Percentiles rank a stretch among this genome's conserved stretches.
phyloP scores from a whole-genome alignment of 2,113 vertebrate genomes.

The Phoenicopterus ruber region DNA sequence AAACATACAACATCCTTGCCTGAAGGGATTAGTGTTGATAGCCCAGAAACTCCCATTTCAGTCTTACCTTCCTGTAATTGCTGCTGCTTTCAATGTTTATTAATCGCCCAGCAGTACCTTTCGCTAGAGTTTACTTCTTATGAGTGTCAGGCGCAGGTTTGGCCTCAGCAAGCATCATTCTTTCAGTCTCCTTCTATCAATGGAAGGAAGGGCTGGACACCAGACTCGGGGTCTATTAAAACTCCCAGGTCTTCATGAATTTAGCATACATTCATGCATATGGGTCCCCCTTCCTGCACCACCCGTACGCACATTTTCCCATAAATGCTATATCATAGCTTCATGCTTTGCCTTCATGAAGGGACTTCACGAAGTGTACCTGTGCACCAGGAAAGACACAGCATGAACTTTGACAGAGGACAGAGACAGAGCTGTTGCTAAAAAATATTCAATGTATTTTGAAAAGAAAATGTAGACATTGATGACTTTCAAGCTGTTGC shows the following conservation, averaged over 20 bases:
- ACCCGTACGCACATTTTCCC: no score
- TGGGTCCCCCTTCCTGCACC: no score
- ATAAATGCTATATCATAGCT: not conserved
- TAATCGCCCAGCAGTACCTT: not conserved
- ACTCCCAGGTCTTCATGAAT: not conserved
- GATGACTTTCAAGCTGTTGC: not conserved
- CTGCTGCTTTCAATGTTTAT: not conserved
- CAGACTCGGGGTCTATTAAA: accelerated
- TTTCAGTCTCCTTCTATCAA: not conserved
- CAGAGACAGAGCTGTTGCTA: not conserved
- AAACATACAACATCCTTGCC: not conserved
- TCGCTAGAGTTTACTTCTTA: not conserved
- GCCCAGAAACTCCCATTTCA: not conserved
- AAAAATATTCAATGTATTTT: not conserved
- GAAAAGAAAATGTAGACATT: not conserved
- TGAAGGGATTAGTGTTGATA: not conserved
- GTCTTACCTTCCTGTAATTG: not conserved
- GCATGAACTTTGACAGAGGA: not conserved
- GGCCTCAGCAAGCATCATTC: not conserved
- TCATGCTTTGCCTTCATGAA: not conserved
- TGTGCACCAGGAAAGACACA: not conserved
- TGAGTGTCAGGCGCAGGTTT: not conserved
- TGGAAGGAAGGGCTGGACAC: not conserved
- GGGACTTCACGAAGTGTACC: not conserved
- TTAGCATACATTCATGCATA: accelerated